A percentile compares a stretch with the other conserved stretches of the same genome.
Evolutionary conservation across 2,797 vertebrate genomes (phyloP).

Genomic region (Delichon dasypus): DNA sequence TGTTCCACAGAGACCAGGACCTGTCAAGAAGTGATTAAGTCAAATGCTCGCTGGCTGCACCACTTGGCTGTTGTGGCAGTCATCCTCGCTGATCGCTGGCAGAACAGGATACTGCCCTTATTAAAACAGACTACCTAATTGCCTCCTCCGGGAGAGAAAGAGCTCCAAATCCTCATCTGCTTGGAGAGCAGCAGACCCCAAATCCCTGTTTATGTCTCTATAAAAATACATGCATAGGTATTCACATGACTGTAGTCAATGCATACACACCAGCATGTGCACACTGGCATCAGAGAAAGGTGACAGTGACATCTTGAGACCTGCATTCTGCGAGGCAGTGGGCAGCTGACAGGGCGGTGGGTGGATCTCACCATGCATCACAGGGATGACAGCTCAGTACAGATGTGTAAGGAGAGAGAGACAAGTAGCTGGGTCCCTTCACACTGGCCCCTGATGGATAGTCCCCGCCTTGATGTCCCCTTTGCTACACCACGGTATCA

Average conservation of each 20-base stretch:
- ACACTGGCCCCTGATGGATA: fast-evolving
- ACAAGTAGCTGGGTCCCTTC: not conserved
- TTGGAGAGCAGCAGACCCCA: not conserved
- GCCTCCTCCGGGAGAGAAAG: not conserved
- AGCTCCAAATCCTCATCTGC: not conserved
- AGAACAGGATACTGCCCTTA: not conserved
- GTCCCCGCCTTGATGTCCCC: not conserved
- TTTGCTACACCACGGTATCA: not conserved
- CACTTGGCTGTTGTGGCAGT: not conserved
- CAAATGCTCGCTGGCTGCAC: not conserved
- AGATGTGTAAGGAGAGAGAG: not conserved
- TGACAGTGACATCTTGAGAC: not conserved
- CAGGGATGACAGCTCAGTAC: not conserved
- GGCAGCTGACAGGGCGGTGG: not conserved
- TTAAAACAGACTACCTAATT: not conserved
- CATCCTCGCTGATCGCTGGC: not conserved
- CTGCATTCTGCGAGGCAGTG: not conserved
- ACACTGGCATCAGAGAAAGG: not conserved
- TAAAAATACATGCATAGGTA: not conserved
- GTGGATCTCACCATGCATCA: not conserved
- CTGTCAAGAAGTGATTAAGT: not conserved
- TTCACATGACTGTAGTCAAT: not conserved
- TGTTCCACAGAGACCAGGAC: not conserved
- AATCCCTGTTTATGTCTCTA: not conserved
- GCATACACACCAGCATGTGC: not conserved